Conservation (phyloP, 2,797 vertebrate species). For the Acanthurus leucopareius region DNA sequence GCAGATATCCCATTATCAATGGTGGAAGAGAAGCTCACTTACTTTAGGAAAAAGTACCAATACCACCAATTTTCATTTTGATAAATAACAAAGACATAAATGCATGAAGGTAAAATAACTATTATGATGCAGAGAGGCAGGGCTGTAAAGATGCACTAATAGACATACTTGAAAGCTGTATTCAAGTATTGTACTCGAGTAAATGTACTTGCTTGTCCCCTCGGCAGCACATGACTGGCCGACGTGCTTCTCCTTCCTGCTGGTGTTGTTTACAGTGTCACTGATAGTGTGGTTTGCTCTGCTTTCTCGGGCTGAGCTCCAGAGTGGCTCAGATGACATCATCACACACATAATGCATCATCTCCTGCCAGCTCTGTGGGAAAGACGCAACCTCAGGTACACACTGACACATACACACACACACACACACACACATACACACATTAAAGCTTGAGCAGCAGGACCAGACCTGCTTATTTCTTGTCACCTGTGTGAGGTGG, state of each 20-base stretch:
- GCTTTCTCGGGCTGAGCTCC: constrained; percentile 59
- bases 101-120: neutral
- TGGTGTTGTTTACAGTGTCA: constrained; percentile 64
- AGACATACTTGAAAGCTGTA: neutral
- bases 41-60: neutral
- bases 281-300: constrained; percentile 43
- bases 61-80: neutral
- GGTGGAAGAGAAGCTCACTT: neutral
- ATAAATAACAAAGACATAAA: neutral
- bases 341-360: constrained; percentile 57
- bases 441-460: neutral
- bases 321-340: constrained; percentile 65
- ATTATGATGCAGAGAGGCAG: neutral
- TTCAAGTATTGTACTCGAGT: neutral
- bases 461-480: constrained; percentile 41
- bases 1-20: neutral
- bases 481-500: constrained; percentile 16
- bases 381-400: constrained; percentile 53
- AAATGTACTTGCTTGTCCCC: neutral
- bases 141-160: neutral
- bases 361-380: constrained; percentile 48
- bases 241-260: constrained; percentile 37
- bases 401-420: constrained; percentile 21
- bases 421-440: constrained; percentile 12
- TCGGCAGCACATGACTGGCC: constrained; percentile 13